A percentile compares a stretch with the other conserved stretches of the same genome.
Evolutionary conservation across 2,888 invertebrate species (phyloP).

Genomic region (Helicoverpa assulta): DNA sequence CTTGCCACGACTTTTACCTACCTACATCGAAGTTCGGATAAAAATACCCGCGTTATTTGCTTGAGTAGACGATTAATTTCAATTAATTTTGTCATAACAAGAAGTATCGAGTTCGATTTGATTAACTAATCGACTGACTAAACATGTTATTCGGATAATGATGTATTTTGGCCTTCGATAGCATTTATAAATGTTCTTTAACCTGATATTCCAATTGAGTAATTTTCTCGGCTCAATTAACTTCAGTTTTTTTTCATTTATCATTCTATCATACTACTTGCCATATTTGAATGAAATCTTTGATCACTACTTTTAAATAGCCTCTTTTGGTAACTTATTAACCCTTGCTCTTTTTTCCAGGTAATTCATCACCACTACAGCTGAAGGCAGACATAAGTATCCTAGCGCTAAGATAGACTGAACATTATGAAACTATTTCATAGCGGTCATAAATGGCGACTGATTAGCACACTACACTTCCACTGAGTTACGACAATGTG

Average conservation of each 20-base stretch:
- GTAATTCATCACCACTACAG: constrained; percentile 45
- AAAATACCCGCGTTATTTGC: constrained; percentile 68
- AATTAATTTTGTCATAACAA: constrained; percentile 70
- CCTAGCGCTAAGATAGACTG: constrained; percentile 29
- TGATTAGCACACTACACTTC: constrained; percentile 44
- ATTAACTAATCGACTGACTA: constrained; percentile 52
- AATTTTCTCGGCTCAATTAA: constrained; percentile 6
- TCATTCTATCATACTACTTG: neutral
- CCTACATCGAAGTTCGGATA: constrained; percentile 71
- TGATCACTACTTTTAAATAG: neutral
- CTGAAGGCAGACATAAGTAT: constrained; percentile 44
- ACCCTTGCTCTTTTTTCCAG: constrained; percentile 53
- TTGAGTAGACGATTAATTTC: constrained; percentile 69
- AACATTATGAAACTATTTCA: constrained; percentile 45
- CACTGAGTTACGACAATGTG: constrained; percentile 42
- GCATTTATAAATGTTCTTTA: constrained; percentile 12
- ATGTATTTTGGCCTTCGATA: constrained; percentile 31
- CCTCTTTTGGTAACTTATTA: constrained; percentile 18
- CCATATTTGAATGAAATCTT: neutral
- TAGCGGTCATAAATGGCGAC: constrained; percentile 52
- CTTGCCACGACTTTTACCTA: constrained; percentile 76
- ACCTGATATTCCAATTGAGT: constrained; percentile 7
- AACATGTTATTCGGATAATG: constrained; percentile 40
- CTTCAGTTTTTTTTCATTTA: neutral
- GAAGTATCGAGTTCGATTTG: constrained; percentile 51